Base-by-base conservation (phyloP, 2,797 vertebrate genomes). In the Perodicticus potto region DNA sequence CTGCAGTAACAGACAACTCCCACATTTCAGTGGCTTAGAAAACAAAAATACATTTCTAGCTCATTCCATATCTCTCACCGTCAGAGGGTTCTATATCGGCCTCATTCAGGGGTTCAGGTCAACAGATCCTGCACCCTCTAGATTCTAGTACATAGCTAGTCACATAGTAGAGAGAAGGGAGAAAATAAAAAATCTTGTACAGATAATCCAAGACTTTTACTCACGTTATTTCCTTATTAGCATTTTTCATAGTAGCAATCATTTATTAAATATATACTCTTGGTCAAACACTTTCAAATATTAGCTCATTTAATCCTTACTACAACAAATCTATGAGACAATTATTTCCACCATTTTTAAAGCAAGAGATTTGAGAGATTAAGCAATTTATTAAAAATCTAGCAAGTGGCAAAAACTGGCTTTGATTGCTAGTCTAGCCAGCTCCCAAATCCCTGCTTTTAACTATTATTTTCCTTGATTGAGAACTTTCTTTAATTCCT, bases 401-500 rank as follows among this genome's bases (percentile, higher is more conserved):
- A 90, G 49, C 29, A 70, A 88, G 72, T 72, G 73, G 85, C 7
- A 53, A 74, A 70, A 53, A 86, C 20, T 37, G 45, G 23, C 25
- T 72, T 53, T 65, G 65, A 87, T 72, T 76, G 11, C 22, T 84
- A 10, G 22, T 49, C 40, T 20, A 84, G 59, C 49, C 55, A 55
- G 23, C 49, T 76, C 63, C 37, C 83, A 91, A 86, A 37, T 16
- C 45, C 37, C 73, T 61, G 25, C 78, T 88, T 91, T 88, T 84
- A 80, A 69, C 16, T 70, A 74, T 23, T 74, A 20, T 25, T 34
- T 92, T 89, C 37, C 67, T 81, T n/a, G 65, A 61, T 70, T 73
- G 13, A 95, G 63, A 95, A 96, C 2, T 13, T 55, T 45, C 85
- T 92, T 61, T 89, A 74, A 91, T 84, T 91, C 80, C 40, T 87